These are phyloP conservation scores for Tylochromis polylepis DNA, from an alignment of 2,113 vertebrate species.

Conservation along the genomic window DNA sequence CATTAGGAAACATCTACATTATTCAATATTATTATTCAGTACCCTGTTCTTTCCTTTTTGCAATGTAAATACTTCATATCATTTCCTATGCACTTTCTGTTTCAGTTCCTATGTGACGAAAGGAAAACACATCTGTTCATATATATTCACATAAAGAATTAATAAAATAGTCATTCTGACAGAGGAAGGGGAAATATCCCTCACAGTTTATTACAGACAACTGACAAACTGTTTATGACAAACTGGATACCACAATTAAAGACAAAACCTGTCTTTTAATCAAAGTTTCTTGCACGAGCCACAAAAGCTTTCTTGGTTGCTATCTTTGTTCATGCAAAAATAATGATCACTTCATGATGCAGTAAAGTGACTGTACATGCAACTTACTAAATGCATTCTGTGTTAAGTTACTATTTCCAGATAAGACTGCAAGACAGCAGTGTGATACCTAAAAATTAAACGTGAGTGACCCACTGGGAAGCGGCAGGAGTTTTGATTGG, in stretches of 20 bases:
- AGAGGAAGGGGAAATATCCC: background rate
- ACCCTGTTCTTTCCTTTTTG: background rate
- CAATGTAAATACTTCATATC: background rate
- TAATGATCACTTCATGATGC: background rate
- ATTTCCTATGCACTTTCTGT: background rate
- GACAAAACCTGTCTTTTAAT: background rate
- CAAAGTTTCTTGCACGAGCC: background rate
- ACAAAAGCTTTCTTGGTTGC: background rate
- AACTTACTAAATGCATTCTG: background rate
- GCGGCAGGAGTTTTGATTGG: slow-evolving; percentile 26
- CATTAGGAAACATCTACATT: background rate
- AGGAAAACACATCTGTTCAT: background rate
- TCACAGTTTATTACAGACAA: background rate
- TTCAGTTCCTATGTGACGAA: background rate
- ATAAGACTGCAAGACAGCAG: background rate
- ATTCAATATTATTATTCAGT: background rate
- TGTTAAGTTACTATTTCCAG: background rate
- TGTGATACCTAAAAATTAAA: background rate
- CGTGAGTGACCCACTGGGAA: background rate
- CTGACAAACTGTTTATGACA: background rate
- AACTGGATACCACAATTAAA: background rate
- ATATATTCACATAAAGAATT: background rate
- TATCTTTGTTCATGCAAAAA: background rate
- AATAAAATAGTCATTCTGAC: background rate
- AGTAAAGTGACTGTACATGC: background rate